phyloP scores from a whole-genome alignment of 2,888 invertebrate genomes.

The Herminia tarsipennalis region DNA sequence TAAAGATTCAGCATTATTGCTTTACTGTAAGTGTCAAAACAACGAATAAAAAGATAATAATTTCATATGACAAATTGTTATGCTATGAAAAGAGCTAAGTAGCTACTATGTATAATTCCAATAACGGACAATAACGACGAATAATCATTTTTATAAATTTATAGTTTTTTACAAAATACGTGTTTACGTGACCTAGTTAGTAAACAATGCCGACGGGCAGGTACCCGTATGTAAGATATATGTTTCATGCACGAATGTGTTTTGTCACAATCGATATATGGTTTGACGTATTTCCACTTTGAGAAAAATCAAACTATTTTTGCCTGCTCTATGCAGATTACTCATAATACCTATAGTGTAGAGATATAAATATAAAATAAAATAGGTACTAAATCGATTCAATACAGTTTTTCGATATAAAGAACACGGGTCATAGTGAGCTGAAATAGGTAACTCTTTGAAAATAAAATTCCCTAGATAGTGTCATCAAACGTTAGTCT shows the following conservation, averaged over 20 bases:
- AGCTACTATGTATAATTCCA: background rate
- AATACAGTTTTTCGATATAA: no score
- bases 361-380: no score
- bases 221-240: constrained; percentile 47
- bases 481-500: constrained; percentile 15
- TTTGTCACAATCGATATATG: constrained; percentile 37
- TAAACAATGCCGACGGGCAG: constrained; percentile 46
- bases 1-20: no score
- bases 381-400: no score
- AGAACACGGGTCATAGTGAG: no score
- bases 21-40: no score
- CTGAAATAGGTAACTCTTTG: no score
- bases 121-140: constrained; percentile 16
- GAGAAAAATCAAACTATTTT: constrained; percentile 18
- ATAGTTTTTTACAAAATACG: constrained; percentile 43
- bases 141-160: constrained; percentile 24
- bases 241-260: constrained; percentile 45
- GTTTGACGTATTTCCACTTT: constrained; percentile 29
- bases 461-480: no score
- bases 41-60: no score
- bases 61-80: no score
- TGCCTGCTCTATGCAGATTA: background rate
- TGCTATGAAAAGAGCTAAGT: no score
- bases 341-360: no score
- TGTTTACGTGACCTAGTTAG: constrained; percentile 64